Conservation (phyloP, 2,113 vertebrate genomes). For the Gambusia affinis region DNA sequence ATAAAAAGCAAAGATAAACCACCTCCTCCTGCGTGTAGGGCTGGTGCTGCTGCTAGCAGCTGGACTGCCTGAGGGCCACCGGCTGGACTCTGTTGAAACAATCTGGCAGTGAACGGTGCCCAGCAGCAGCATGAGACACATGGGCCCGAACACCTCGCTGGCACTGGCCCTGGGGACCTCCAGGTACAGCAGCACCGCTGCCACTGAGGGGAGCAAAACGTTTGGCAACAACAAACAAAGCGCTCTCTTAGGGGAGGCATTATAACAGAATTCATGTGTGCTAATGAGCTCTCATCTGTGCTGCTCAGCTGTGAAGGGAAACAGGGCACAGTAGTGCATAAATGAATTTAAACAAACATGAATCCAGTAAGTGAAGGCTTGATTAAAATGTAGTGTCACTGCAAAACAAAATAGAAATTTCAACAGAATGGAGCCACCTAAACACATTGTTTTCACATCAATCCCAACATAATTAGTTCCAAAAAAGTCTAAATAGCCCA, state of each 20-base stretch:
- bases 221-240: constrained; percentile 52
- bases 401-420: background rate
- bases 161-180: constrained; percentile 85
- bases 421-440: background rate
- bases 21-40: constrained; percentile 88
- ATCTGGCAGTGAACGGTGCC: constrained; percentile 99
- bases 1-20: constrained; percentile 52
- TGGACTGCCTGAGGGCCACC: constrained; percentile 71
- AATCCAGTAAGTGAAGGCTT: background rate
- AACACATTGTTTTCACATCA: background rate
- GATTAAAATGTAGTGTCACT: background rate
- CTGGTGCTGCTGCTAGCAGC: constrained; percentile 73
- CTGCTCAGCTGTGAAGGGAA: constrained; percentile 17
- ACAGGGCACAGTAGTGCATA: constrained; percentile 17
- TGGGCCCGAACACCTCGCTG: constrained; percentile 90
- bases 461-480: too few relatives aligned
- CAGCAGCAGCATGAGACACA: constrained; percentile 97
- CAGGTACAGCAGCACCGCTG: constrained; percentile 85
- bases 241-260: constrained; percentile 45
- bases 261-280: constrained; percentile 47
- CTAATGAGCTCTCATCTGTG: constrained; percentile 51
- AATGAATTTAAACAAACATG: constrained; percentile 8
- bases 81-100: constrained; percentile 90
- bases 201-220: constrained; percentile 78
- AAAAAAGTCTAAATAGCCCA: too few relatives aligned